A percentile compares a stretch with the other conserved stretches of the same genome.
These are phyloP conservation scores for Phalacrocorax carbo DNA, from an alignment of 2,113 vertebrate genomes.

Conservation along the genomic window DNA sequence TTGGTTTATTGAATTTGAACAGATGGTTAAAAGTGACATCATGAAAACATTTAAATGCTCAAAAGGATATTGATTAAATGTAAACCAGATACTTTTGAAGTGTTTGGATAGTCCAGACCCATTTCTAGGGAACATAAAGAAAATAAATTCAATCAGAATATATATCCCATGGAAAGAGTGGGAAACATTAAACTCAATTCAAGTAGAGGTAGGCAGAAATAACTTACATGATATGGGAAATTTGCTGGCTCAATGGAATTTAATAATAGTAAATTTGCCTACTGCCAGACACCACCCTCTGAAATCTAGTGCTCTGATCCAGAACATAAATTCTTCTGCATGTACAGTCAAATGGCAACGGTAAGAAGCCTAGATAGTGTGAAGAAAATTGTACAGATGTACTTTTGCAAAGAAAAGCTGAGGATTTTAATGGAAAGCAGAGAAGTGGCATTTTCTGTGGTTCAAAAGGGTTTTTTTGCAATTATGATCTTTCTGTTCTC, in stretches of 20 bases:
- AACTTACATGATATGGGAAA: neutral
- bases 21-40: neutral
- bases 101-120: neutral
- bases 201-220: neutral
- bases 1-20: neutral
- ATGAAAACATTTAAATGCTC: neutral
- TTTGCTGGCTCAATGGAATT: neutral
- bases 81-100: neutral
- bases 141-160: neutral
- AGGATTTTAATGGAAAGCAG: neutral
- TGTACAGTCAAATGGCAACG: neutral
- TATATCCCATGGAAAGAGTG: neutral
- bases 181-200: neutral
- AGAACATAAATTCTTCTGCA: neutral
- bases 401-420: neutral
- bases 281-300: neutral
- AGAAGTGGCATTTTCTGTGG: neutral
- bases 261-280: neutral
- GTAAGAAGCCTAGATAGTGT: neutral
- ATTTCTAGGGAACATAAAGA: neutral
- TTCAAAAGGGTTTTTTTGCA: neutral
- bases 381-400: neutral
- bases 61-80: constrained; percentile 2
- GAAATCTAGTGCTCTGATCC: neutral
- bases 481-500: neutral